These are phyloP conservation scores for Danio jaintianensis DNA, from an alignment of 2,797 vertebrate genomes.

Conservation along the genomic window DNA sequence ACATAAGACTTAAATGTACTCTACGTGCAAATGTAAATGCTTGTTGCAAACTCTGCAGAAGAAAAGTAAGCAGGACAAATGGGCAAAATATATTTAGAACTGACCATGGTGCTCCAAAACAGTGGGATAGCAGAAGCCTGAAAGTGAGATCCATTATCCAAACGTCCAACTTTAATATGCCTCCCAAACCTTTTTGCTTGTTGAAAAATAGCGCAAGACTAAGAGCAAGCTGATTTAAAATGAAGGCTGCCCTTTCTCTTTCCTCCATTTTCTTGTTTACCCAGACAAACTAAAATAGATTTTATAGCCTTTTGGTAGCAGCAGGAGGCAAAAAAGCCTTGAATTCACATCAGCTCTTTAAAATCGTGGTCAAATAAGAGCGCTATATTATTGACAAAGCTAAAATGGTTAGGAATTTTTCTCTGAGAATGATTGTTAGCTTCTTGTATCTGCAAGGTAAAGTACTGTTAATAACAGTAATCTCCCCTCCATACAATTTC, in stretches of 20 bases:
- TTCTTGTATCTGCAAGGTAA: conserved; percentile 17
- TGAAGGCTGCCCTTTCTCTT: conserved; percentile 5
- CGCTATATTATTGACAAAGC: conserved; percentile 9
- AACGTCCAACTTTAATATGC: neutral
- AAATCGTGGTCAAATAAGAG: conserved; percentile 35
- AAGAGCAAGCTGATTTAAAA: conserved; percentile 28
- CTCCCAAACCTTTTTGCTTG: neutral
- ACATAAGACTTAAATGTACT: neutral
- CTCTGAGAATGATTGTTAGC: neutral
- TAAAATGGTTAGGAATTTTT: neutral
- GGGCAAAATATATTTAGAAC: neutral
- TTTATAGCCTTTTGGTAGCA: conserved; percentile 26
- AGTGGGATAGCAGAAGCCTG: neutral
- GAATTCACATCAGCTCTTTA: conserved; percentile 30
- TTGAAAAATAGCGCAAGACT: conserved; percentile 14
- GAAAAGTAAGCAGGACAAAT: neutral
- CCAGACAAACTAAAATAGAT: conserved; percentile 25
- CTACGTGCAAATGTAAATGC: neutral
- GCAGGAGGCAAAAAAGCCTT: conserved; percentile 31
- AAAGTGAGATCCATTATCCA: conserved; percentile 17
- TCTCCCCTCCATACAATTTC: neutral
- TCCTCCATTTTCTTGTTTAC: conserved; percentile 28
- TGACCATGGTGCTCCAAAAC: neutral
- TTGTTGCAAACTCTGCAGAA: neutral
- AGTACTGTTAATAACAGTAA: neutral